Percentiles rank a stretch among this genome's conserved stretches.
phyloP scores from a whole-genome alignment of 2,797 vertebrate species.

The Scleropages formosus region DNA sequence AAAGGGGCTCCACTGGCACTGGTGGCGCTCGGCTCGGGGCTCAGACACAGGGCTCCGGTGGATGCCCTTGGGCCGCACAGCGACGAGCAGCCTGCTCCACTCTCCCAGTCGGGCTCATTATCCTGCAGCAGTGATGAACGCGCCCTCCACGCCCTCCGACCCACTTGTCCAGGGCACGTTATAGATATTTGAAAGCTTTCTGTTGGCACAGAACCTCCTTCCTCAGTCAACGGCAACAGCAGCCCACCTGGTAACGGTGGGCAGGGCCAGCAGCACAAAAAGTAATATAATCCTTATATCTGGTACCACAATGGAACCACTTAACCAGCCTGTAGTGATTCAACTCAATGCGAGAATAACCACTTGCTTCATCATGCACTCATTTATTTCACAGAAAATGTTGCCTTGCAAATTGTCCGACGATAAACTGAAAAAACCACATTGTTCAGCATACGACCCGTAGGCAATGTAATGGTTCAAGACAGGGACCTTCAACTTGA shows the following conservation, averaged over 20 bases:
- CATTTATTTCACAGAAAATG: too few relatives aligned
- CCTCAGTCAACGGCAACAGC: neutral
- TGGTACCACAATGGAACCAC: too few relatives aligned
- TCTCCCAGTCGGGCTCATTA: conserved; percentile 74
- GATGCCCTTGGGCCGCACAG: conserved; percentile 49
- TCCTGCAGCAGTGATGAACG: conserved; percentile 54
- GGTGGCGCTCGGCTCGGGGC: conserved; percentile 56
- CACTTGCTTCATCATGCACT: too few relatives aligned
- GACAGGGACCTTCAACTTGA: too few relatives aligned
- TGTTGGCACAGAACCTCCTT: neutral
- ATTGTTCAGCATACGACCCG: too few relatives aligned
- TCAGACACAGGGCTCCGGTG: conserved; percentile 44
- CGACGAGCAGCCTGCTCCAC: conserved; percentile 49
- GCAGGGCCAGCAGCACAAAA: neutral
- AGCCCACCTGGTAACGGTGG: neutral
- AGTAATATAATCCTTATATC: too few relatives aligned
- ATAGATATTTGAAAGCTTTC: neutral
- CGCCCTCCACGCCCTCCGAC: conserved; percentile 10
- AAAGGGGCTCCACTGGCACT: conserved; percentile 52
- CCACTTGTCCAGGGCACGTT: neutral
- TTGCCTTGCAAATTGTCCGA: too few relatives aligned
- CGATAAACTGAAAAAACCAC: too few relatives aligned
- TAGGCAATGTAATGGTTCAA: too few relatives aligned
- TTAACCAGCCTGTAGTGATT: too few relatives aligned
- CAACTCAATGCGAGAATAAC: too few relatives aligned